Evolutionary conservation across 2,797 vertebrate genomes (phyloP), one percentile per base, ranked within the genome.

Genomic region (Paramormyrops hopkinsi): DNA sequence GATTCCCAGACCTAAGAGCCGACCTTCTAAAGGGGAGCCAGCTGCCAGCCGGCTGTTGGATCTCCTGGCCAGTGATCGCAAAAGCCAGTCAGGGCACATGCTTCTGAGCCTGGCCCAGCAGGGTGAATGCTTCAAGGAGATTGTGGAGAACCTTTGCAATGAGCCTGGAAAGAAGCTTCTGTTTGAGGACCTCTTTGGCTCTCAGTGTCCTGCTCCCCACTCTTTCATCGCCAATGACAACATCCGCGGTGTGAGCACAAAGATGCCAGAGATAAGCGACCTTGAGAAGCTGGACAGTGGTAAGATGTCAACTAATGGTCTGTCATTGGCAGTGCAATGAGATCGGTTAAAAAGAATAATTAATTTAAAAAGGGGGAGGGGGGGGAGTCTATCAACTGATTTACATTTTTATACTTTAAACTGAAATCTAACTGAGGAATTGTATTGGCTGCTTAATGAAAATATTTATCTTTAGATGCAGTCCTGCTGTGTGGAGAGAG

Each of bases 41-140:
- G 86, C 93, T 0, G 92, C 95, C 82, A 96, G 96, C 62, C 96
- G 95, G 89, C 90, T 95, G 84, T 89, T 99, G 88, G 97, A 98
- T 93, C 93, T 96, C 50, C 93, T 99, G 93, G 97, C 98, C 86
- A 97, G 93, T 90, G 98, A 99, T 94, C 95, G 99, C 65, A 97
- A 97, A 92, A 99, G 99, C 95, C 98, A 99, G 88, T 97, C 98
- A 25, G 98, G 98, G n/a, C 98, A 99, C 92, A 98, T 99, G 97
- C 92, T 99, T 92, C 93, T 99, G 90, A 98, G 97, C 89, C 94
- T 99, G 92, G 97, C 96, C 93, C 92, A 90, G 5, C 96, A 97
- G 90, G 93, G 96, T 11, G 94, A 96, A 62, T 93, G 95, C 87
- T 96, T 97, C 93, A 97, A 96, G 93, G 97, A 99, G 90, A 95